A percentile compares a stretch with the other conserved stretches of the same genome.
These are phyloP conservation scores for Augochlora pura DNA, from an alignment of 1,140 invertebrate genomes.

Conservation along the genomic window DNA sequence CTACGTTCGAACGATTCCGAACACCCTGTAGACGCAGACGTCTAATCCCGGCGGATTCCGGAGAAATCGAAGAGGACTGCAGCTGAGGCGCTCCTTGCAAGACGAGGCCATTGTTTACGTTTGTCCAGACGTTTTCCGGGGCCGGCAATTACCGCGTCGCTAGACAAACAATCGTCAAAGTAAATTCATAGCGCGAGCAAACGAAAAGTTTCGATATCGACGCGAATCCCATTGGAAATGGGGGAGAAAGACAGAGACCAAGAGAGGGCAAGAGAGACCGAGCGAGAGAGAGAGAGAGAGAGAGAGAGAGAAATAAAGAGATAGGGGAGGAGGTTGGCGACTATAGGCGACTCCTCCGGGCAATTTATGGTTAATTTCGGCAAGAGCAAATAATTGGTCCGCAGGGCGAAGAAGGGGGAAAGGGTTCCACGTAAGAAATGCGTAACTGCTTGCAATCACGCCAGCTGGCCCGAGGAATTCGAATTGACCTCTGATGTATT, in stretches of 20 bases:
- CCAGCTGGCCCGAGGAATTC: slow-evolving; percentile 57
- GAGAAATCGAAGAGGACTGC: too few relatives aligned
- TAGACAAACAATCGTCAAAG: background rate
- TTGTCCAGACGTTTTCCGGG: background rate
- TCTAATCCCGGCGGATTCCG: too few relatives aligned
- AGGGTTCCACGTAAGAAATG: slow-evolving; percentile 55
- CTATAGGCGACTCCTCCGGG: slow-evolving; percentile 31
- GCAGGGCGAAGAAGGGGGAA: slow-evolving; percentile 29
- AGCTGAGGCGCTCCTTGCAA: too few relatives aligned
- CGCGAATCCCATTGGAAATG: background rate
- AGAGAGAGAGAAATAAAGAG: too few relatives aligned
- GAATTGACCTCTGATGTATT: slow-evolving; percentile 50
- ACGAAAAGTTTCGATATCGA: slow-evolving; percentile 2
- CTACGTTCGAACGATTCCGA: too few relatives aligned
- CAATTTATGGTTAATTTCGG: slow-evolving; percentile 75
- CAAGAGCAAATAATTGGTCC: slow-evolving; percentile 75
- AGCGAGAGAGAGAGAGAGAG: too few relatives aligned
- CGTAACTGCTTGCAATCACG: slow-evolving; percentile 70
- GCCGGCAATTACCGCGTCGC: background rate
- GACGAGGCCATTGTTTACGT: too few relatives aligned
- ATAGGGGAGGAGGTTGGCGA: slow-evolving; percentile 14
- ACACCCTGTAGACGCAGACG: too few relatives aligned
- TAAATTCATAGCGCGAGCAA: background rate
- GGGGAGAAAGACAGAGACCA: too few relatives aligned
- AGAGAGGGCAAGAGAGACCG: too few relatives aligned